phyloP scores from a whole-genome alignment of 2,113 vertebrate species.

The Nestor notabilis region DNA sequence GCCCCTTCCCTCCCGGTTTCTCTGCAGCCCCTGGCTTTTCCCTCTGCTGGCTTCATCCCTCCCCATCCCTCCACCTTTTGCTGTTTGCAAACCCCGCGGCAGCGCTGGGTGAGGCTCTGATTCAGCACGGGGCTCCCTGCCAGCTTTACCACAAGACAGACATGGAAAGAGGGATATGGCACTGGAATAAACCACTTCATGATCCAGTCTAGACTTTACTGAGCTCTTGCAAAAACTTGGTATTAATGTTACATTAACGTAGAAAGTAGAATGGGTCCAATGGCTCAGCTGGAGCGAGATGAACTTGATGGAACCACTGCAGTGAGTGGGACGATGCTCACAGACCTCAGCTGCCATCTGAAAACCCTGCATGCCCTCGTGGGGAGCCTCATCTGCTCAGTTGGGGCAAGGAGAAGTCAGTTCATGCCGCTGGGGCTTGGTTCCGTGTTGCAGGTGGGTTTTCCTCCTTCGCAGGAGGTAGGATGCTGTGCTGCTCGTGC shows the following conservation, averaged over 20 bases:
- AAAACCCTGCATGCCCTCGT: not conserved
- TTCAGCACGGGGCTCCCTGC: not conserved
- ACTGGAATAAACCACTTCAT: slow-evolving; percentile 13
- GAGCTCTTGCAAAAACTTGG: slow-evolving; percentile 59
- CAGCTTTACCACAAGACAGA: not conserved
- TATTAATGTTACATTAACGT: slow-evolving; percentile 54
- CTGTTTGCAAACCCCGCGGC: not conserved
- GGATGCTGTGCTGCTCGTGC: not conserved
- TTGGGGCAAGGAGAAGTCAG: not conserved
- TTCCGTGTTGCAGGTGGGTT: not conserved
- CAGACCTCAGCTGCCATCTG: slow-evolving; percentile 21
- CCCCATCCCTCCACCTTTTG: not conserved
- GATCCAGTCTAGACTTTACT: slow-evolving; percentile 57
- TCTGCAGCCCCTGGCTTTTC: not conserved
- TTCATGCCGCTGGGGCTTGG: not conserved
- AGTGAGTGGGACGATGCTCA: not conserved
- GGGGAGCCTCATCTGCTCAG: not conserved
- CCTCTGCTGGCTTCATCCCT: not conserved
- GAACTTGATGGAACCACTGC: slow-evolving; percentile 33
- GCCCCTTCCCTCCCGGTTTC: not conserved
- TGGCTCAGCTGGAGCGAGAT: slow-evolving; percentile 52
- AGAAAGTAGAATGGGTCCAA: slow-evolving; percentile 42
- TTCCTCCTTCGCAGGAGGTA: not conserved
- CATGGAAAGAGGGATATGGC: not conserved
- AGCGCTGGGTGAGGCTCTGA: not conserved